A percentile compares a stretch with the other conserved stretches of the same genome.
These are phyloP conservation scores for Tamandua tetradactyla DNA, from an alignment of 2,797 vertebrate species.

Conservation along the genomic window DNA sequence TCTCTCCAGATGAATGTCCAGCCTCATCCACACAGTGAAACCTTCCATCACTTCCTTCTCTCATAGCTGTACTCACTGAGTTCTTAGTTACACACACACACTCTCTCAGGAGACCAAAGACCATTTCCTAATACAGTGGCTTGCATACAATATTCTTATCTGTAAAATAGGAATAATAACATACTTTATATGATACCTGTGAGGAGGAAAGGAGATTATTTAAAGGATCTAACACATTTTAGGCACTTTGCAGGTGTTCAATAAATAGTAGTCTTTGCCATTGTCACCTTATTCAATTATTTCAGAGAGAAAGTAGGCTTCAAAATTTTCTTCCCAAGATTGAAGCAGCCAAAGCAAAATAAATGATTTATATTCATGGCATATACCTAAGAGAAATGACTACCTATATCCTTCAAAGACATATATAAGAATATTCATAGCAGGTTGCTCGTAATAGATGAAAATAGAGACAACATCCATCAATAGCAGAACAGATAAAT, in stretches of 20 bases:
- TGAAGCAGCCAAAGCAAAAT: conserved; percentile 31
- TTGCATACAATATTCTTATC: neutral
- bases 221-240: neutral
- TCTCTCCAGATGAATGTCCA: neutral
- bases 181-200: neutral
- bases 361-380: neutral
- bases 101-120: neutral
- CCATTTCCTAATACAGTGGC: neutral
- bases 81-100: neutral
- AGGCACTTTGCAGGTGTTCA: neutral
- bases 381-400: neutral
- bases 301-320: conserved; percentile 20
- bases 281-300: neutral
- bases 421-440: neutral
- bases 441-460: neutral
- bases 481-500: neutral
- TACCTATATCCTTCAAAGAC: neutral
- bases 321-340: neutral
- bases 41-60: neutral
- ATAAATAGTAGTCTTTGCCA: neutral
- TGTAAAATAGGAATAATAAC: neutral
- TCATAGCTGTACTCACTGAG: neutral
- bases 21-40: neutral
- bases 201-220: neutral
- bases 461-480: neutral